A percentile compares a stretch with the other conserved stretches of the same genome.
Conservation (phyloP, 1,140 invertebrate species). For the Zeugodacus cucurbitae region DNA sequence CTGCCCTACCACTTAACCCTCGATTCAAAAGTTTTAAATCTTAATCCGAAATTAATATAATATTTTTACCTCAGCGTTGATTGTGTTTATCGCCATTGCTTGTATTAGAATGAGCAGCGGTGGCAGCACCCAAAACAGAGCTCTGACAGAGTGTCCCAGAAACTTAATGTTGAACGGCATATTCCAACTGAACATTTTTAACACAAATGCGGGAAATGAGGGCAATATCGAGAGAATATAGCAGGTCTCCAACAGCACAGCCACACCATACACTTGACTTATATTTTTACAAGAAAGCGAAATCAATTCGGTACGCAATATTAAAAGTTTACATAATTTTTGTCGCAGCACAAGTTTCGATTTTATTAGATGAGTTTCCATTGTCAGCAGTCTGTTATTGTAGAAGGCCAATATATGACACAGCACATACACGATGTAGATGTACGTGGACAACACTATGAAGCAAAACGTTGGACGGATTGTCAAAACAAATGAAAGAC, state of each 20-base stretch:
- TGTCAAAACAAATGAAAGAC: neutral
- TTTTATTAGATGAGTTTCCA: neutral
- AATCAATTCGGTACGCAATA: neutral
- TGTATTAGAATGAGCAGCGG: slow-evolving; percentile 14
- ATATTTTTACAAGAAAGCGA: neutral
- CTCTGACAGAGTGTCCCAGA: neutral
- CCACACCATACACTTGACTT: neutral
- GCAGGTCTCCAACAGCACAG: slow-evolving; percentile 9
- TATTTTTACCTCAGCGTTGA: neutral
- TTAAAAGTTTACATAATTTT: neutral
- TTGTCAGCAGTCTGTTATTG: neutral
- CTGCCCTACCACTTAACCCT: too few species aligned
- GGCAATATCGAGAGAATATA: neutral
- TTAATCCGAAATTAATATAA: too few species aligned
- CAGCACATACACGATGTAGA: neutral
- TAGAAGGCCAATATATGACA: neutral
- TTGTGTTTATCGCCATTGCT: slow-evolving; percentile 2
- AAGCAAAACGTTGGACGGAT: neutral
- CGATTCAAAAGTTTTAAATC: too few species aligned
- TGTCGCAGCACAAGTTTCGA: neutral
- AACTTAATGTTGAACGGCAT: neutral
- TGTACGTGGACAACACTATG: neutral
- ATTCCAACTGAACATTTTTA: neutral
- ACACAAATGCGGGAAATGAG: neutral
- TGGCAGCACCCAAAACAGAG: neutral